These are phyloP conservation scores for Phaenicophaeus curvirostris DNA, from an alignment of 2,797 vertebrate species.

Conservation along the genomic window DNA sequence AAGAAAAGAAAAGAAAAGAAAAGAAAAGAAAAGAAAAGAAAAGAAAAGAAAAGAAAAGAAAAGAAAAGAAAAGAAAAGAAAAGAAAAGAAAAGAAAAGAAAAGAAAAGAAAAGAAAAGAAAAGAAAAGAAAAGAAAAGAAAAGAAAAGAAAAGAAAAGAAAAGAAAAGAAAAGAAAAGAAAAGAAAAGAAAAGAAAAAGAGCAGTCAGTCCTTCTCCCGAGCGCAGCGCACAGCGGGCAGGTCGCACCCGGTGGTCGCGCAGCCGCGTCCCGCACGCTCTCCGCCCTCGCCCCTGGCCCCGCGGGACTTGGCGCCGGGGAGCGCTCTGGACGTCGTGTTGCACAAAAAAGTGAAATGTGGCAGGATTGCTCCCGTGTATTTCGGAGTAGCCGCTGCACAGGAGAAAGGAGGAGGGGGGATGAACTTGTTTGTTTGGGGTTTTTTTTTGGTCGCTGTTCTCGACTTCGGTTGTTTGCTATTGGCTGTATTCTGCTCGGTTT, in stretches of 20 bases:
- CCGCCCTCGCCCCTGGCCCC: rapidly evolving
- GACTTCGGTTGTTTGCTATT: rapidly evolving
- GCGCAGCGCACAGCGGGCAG: too few species aligned
- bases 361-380: not conserved
- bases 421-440: too few species aligned
- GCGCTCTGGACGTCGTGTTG: rapidly evolving
- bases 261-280: not conserved
- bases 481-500: not conserved
- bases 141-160: not conserved
- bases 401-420: not conserved
- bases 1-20: too few species aligned
- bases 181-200: too few species aligned
- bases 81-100: not conserved
- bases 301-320: not conserved
- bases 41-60: too few species aligned
- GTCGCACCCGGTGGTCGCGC: too few species aligned
- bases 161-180: not conserved
- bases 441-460: not conserved
- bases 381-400: not conserved
- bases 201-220: too few species aligned
- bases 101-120: not conserved
- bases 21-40: too few species aligned
- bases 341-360: not conserved
- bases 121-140: not conserved
- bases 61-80: not conserved